Base-by-base conservation (phyloP, 2,797 vertebrate species). In the Valencia hispanica region DNA sequence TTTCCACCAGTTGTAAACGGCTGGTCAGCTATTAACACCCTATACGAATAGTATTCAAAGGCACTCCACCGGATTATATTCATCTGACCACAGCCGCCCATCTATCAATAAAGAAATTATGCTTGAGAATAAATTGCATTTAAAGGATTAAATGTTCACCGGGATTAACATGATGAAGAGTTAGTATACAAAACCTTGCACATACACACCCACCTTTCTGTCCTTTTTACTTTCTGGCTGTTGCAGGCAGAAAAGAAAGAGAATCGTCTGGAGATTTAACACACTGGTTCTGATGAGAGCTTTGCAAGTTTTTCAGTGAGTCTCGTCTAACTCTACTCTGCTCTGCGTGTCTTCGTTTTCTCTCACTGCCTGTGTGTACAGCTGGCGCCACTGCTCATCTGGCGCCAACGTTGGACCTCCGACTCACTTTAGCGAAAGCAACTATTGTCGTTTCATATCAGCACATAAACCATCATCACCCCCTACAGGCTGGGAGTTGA, bases 341-440 rank as follows among this genome's bases (percentile, higher is more conserved):
- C 78, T 88, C 77, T 80, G 85, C 76, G 81, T 83, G 43, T 86
- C 83, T 83, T 83, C 77, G 81, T 79, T 85, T 78, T 81, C 86
- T 90, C 79, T 85, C 76, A 68, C 79, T 69, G 73, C 75, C 84
- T 92, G 75, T 88, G 83, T 91, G 88, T 86, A 86, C 88, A 85
- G 93, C 94, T 94, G 93, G 93, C 94, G 93, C 94, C 95, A 94
- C 94, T 80, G 95, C 92, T 94, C 94, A 94, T 94, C 95, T 95
- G 95, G 94, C 95, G 95, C 95, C 95, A 96, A 96, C 91, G 92
- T 84, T 88, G 89, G 89, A 90, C 88, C 18, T 88, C 86, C 79
- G 84, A 92, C 91, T 86, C 87, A 91, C 90, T 93, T 92, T 89
- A 92, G 87, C 91, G 84, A 88, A 89, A 82, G 86, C 80, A 84